Conservation (phyloP, 2,888 invertebrate species). For the Microdon myrmicae region DNA sequence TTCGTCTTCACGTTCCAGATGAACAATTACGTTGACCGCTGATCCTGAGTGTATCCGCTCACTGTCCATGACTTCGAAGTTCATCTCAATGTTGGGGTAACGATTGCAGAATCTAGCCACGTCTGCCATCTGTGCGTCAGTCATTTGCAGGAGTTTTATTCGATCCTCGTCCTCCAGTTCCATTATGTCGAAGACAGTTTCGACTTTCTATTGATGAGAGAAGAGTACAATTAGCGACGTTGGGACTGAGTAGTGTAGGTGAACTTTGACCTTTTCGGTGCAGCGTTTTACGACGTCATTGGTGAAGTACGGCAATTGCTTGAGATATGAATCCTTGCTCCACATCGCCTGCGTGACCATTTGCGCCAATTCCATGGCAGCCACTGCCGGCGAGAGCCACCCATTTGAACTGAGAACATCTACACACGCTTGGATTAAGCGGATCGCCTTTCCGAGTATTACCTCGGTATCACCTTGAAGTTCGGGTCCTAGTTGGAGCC, state of each 20-base stretch:
- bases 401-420: conserved; percentile 95
- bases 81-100: conserved; percentile 97
- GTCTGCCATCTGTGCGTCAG: conserved; percentile 92
- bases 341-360: conserved; percentile 99
- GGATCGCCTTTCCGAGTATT: conserved; percentile 84
- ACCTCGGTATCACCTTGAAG: conserved; percentile 94
- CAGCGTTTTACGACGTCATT: conserved; percentile 89
- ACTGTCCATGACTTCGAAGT: conserved; percentile 87
- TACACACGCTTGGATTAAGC: conserved; percentile 94
- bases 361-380: conserved; percentile 99
- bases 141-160: conserved; percentile 80
- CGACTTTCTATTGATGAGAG: conserved; percentile 69
- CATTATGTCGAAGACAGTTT: conserved; percentile 82
- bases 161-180: conserved; percentile 88
- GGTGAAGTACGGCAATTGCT: conserved; percentile 96
- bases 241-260: neutral
- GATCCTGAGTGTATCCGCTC: conserved; percentile 83
- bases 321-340: conserved; percentile 97
- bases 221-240: neutral
- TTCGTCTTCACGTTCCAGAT: conserved; percentile 96
- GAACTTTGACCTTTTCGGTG: conserved; percentile 74
- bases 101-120: conserved; percentile 98
- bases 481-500: conserved; percentile 94
- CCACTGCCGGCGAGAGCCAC: conserved; percentile 97
- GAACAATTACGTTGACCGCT: conserved; percentile 89